A percentile compares a stretch with the other conserved stretches of the same genome.
Conservation (phyloP, 2,113 vertebrate genomes). For the Formicarius rufipectus region DNA sequence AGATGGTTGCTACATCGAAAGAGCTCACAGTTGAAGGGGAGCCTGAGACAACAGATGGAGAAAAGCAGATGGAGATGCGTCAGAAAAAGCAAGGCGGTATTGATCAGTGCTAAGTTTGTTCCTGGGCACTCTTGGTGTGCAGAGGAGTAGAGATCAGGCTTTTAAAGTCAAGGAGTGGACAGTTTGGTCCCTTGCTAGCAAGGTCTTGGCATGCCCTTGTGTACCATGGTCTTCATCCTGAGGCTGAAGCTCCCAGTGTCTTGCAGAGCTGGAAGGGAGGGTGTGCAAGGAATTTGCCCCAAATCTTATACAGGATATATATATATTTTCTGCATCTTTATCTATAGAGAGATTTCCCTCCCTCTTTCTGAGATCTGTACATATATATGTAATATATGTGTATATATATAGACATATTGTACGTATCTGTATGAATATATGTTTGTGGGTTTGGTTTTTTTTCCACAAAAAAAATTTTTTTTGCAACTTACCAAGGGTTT, state of each 20-base stretch:
- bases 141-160: background rate
- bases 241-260: background rate
- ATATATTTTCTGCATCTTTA: background rate
- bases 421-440: no score
- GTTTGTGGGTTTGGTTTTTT: no score
- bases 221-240: fast-evolving
- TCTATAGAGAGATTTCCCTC: background rate
- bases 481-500: no score
- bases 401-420: no score
- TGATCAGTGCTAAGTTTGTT: background rate
- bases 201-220: fast-evolving
- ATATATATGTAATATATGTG: background rate
- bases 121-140: background rate
- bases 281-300: background rate
- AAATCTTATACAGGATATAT: background rate
- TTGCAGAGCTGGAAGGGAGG: background rate
- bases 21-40: background rate
- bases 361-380: background rate
- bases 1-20: background rate
- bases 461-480: no score
- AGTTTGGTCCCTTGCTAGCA: background rate
- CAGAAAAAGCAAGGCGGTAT: background rate
- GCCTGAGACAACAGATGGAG: slow-evolving; percentile 63
- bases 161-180: background rate
- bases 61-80: slow-evolving; percentile 59